These are phyloP conservation scores for Epinephelus lanceolatus DNA, from an alignment of 2,113 vertebrate species.

Conservation along the genomic window DNA sequence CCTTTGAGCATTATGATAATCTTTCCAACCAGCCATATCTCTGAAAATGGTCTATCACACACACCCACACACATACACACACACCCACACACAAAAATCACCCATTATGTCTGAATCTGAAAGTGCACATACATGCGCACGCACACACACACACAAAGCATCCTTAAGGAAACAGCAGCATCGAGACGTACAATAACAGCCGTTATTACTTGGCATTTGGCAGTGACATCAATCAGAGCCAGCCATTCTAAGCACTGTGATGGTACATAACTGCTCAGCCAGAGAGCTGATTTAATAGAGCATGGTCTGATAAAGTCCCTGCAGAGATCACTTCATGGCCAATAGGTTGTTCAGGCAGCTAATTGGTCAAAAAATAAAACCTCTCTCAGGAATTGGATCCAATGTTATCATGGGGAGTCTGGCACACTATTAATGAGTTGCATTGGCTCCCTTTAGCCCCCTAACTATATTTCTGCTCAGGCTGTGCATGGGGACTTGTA, in stretches of 20 bases:
- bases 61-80: neutral
- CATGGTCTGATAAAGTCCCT: conserved; percentile 77
- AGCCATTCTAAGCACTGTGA: conserved; percentile 63
- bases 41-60: conserved; percentile 44
- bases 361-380: conserved; percentile 82
- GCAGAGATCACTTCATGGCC: conserved; percentile 78
- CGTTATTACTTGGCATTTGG: conserved; percentile 73
- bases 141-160: conserved; percentile 15
- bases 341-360: conserved; percentile 76
- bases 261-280: conserved; percentile 74
- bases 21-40: conserved; percentile 43
- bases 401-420: conserved; percentile 60
- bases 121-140: conserved; percentile 3
- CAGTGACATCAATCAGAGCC: conserved; percentile 67
- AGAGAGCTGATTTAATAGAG: conserved; percentile 78
- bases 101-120: conserved; percentile 33
- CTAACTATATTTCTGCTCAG: conserved; percentile 64
- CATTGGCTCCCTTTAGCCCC: conserved; percentile 66
- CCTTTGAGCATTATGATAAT: conserved; percentile 65
- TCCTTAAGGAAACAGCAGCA: conserved; percentile 55
- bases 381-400: conserved; percentile 69
- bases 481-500: conserved; percentile 60
- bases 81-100: conserved; percentile 13
- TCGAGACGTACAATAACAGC: conserved; percentile 64
- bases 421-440: conserved; percentile 73